Percentiles rank a stretch among this genome's conserved stretches.
These are phyloP conservation scores for Adela reaumurella DNA, from an alignment of 2,888 invertebrate genomes.

Conservation along the genomic window DNA sequence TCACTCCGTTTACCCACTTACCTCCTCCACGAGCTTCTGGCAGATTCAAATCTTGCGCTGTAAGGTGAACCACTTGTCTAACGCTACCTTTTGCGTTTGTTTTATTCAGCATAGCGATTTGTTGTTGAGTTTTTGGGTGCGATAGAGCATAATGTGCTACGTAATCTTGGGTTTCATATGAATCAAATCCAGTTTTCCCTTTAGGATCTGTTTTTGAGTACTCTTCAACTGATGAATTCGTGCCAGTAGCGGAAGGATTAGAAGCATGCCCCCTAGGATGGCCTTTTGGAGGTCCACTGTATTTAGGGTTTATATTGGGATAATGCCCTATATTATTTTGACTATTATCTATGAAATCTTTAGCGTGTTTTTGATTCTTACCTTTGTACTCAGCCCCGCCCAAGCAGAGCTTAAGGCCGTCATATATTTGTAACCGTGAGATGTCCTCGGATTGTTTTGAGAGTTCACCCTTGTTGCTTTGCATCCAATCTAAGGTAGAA, in stretches of 20 bases:
- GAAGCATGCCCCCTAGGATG: neutral
- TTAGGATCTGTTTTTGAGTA: neutral
- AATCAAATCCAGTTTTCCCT: neutral
- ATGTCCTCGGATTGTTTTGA: constrained; percentile 2
- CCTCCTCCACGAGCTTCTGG: too few relatives aligned
- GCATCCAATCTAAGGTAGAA: constrained; percentile 3
- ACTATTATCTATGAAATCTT: neutral
- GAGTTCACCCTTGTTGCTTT: constrained; percentile 2
- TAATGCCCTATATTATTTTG: neutral
- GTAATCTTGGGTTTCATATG: neutral
- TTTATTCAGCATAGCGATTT: neutral
- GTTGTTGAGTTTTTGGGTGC: neutral
- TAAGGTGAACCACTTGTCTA: neutral
- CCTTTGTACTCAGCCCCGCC: constrained; percentile 1
- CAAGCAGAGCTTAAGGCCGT: neutral
- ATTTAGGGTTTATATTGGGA: neutral
- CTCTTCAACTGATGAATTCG: neutral
- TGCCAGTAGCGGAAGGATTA: neutral
- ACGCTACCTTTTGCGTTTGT: neutral
- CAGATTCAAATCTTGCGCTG: neutral
- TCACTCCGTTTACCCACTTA: neutral
- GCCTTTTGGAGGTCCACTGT: neutral
- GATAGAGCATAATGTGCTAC: neutral
- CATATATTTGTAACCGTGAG: constrained; percentile 1
- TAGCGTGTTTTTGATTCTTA: neutral